Conservation (phyloP, 2,113 vertebrate species). For the Etia nguti region DNA sequence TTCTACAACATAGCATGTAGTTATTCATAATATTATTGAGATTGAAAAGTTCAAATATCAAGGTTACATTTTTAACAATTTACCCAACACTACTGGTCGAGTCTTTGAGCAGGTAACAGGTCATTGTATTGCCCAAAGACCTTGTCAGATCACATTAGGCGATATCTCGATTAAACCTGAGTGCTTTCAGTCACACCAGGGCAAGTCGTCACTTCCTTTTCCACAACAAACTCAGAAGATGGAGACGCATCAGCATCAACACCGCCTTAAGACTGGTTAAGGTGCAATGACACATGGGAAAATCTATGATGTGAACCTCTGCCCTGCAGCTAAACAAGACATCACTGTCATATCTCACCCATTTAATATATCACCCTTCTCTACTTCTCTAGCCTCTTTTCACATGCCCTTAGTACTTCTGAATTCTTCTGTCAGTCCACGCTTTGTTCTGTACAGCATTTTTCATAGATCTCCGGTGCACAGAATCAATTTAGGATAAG, state of each 20-base stretch:
- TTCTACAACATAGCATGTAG: not conserved
- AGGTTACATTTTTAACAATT: not conserved
- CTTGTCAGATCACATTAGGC: constrained; percentile 12
- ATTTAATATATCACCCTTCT: constrained; percentile 5
- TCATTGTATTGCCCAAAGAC: not conserved
- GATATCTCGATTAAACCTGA: not conserved
- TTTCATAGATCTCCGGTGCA: constrained; percentile 3
- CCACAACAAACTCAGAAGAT: not conserved
- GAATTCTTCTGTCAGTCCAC: not conserved
- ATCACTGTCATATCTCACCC: constrained; percentile 13
- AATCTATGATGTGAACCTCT: constrained; percentile 8
- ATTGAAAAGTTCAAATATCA: not conserved
- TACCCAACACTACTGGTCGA: not conserved
- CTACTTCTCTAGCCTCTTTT: not conserved
- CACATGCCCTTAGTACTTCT: constrained; percentile 7
- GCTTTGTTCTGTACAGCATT: not conserved
- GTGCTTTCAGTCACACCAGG: not conserved
- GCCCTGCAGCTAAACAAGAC: constrained; percentile 23
- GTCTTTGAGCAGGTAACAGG: constrained; percentile 16
- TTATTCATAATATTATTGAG: not conserved
- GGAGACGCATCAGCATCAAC: not conserved
- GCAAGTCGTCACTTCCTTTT: not conserved
- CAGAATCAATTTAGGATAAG: constrained; percentile 39
- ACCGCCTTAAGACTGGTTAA: not conserved
- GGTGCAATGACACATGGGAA: constrained; percentile 7